Base-by-base conservation (phyloP, 2,113 vertebrate species). In the Pantherophis guttatus region DNA sequence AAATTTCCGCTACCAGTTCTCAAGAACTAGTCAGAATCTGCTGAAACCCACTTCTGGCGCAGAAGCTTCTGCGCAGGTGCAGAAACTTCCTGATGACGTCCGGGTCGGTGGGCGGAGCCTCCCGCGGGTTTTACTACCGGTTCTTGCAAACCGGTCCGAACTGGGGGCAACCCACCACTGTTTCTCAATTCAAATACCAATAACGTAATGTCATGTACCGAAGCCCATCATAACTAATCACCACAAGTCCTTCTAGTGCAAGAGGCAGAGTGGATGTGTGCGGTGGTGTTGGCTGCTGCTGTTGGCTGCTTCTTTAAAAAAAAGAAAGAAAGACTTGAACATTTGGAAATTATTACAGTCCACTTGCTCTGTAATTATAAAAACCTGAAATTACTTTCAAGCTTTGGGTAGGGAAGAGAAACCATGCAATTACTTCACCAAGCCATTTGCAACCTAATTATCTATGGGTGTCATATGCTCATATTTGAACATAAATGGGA, bases 351-450 rank as follows among this genome's bases (percentile, higher is more conserved):
- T 94, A 95, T 96, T 96, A 95, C 93, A 96, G 95, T 94, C 93
- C 8, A 0, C 95, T 96, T 89, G 93, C 93, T 95, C 96, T 90
- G 89, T 95, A 96, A 97, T 97, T 96, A 95, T 86, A 94, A 96
- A 96, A 96, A 94, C 33, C 93, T 91, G 93, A 96, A 95, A 97
- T 96, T 96, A 94, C 95, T 97, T 94, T 94, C 94, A 97, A 95
- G 94, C 90, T 96, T 92, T 93, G 87, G 65, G 93, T 93, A 91
- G 86, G 88, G 90, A 94, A 96, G 88, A 94, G 92, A 94, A 93
- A 95, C 94, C 92, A 81, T 93, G 94, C 95, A 96, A 96, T 96
- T 97, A 94, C 90, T 93, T 89, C 58, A 1, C 94, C 89, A 85
- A 95, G 88, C 88, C 93, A 59, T 96, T 96, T 97, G 95, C 94